Conservation (phyloP, 2,888 invertebrate genomes). For the Serripes groenlandicus region DNA sequence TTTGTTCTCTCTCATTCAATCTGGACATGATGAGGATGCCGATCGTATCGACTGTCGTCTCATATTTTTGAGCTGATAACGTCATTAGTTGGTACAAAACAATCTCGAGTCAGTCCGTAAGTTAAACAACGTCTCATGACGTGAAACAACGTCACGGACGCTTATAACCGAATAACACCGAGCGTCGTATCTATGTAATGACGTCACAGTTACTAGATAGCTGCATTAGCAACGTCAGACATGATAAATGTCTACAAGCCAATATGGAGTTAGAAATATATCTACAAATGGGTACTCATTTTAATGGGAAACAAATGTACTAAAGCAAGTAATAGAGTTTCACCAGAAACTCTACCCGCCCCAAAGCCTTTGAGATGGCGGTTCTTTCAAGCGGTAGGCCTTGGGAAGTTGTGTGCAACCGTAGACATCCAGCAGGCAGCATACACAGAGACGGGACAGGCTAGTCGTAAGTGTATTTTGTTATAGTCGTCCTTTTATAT, state of each 20-base stretch:
- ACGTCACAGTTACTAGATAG: background rate
- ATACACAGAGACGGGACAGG: background rate
- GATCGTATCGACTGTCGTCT: no score
- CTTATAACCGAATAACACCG: background rate
- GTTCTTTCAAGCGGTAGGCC: background rate
- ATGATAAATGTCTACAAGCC: background rate
- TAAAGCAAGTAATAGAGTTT: background rate
- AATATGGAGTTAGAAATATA: no score
- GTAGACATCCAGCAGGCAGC: background rate
- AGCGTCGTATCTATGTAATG: background rate
- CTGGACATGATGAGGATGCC: no score
- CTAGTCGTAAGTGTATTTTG: background rate
- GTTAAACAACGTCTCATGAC: no score
- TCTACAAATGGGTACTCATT: no score
- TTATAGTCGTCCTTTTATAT: background rate
- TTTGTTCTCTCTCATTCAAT: no score
- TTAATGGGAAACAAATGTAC: constrained; percentile 8
- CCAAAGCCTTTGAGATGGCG: background rate
- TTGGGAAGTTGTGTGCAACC: constrained; percentile 4
- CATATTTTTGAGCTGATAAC: no score
- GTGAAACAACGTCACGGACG: background rate
- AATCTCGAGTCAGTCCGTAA: no score
- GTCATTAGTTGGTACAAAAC: no score
- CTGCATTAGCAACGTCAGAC: background rate
- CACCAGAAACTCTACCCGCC: background rate